Evolutionary conservation across 2,113 vertebrate species (phyloP), one percentile per base, ranked within the genome.

Genomic region (Regulus satrapa): DNA sequence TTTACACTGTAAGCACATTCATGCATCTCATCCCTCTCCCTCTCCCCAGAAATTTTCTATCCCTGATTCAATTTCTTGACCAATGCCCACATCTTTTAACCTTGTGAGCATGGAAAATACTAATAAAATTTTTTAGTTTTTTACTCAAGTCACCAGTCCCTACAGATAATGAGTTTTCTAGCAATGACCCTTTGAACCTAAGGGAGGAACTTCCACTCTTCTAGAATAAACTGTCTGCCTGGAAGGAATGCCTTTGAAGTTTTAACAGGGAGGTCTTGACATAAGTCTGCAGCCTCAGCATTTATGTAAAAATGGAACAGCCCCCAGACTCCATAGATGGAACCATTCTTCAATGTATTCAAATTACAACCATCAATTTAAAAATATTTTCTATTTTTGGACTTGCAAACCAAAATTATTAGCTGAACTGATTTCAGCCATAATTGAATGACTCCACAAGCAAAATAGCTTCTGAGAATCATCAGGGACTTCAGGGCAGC

Each of bases 311-410:
- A 95, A 62, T 51, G n/a, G 54, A 96, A 76, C 56, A 78, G 18
- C 23, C 72, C 64, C 48, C 19, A 77, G 55, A 85, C 38, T 76
- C 49, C 76, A 84, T 43, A 94, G 55, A 40, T 85, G 87, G 69
- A 94, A 69, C 17, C 11, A 10, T 75, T 95, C 49, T 91, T 78
- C 68, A 56, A 1, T 41, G 36, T 86, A 59, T 63, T 71, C 25
- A 88, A 88, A 92, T 84, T 84, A 26, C 12, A 63, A 54, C 26
- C 34, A 45, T 49, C 59, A 62, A 84, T 63, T 72, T 92, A 16
- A 49, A 93, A 92, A 84, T 63, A 62, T 75, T 82, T 89, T 88
- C 77, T 92, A 82, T 89, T 93, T 95, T 91, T 89, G 46, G n/a
- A 29, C 43, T 71, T 72, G 48, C 31, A 87, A 92, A 68, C 62